These are phyloP conservation scores for Miichthys miiuy DNA, from an alignment of 2,797 vertebrate genomes.

Conservation along the genomic window DNA sequence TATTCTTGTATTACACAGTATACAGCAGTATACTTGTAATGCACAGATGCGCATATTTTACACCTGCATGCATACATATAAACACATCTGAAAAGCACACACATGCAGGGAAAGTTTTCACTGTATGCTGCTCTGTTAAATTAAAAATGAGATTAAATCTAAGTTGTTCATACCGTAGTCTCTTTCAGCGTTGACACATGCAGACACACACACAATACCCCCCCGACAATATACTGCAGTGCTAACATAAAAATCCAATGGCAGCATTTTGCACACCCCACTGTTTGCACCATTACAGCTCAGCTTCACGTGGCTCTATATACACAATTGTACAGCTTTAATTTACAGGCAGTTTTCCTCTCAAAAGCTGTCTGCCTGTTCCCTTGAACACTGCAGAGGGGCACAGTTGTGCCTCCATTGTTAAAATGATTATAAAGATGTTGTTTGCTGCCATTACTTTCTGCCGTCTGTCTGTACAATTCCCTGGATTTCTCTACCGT, in stretches of 20 bases:
- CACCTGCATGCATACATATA: background rate
- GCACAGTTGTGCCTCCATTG: constrained; percentile 39
- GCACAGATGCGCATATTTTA: background rate
- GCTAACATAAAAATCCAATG: constrained; percentile 41
- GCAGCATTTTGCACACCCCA: constrained; percentile 22
- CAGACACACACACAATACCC: background rate
- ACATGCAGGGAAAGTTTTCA: background rate
- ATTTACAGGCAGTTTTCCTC: constrained; percentile 55
- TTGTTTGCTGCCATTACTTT: constrained; percentile 39
- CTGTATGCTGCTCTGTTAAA: background rate
- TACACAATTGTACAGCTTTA: constrained; percentile 48
- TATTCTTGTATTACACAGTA: background rate
- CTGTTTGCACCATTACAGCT: constrained; percentile 50
- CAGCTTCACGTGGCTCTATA: constrained; percentile 38
- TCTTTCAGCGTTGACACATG: background rate
- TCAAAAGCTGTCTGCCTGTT: constrained; percentile 46
- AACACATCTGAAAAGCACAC: background rate
- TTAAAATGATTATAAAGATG: constrained; percentile 52
- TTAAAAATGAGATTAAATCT: background rate
- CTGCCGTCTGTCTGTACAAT: constrained; percentile 15
- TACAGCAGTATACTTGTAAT: background rate
- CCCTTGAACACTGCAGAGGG: constrained; percentile 23
- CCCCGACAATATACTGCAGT: constrained; percentile 23
- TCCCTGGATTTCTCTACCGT: constrained; percentile 24
- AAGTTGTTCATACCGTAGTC: background rate